Percentiles rank a stretch among this genome's conserved stretches.
These are phyloP conservation scores for Scylla paramamosain DNA, from an alignment of 1,140 invertebrate species.

Conservation along the genomic window DNA sequence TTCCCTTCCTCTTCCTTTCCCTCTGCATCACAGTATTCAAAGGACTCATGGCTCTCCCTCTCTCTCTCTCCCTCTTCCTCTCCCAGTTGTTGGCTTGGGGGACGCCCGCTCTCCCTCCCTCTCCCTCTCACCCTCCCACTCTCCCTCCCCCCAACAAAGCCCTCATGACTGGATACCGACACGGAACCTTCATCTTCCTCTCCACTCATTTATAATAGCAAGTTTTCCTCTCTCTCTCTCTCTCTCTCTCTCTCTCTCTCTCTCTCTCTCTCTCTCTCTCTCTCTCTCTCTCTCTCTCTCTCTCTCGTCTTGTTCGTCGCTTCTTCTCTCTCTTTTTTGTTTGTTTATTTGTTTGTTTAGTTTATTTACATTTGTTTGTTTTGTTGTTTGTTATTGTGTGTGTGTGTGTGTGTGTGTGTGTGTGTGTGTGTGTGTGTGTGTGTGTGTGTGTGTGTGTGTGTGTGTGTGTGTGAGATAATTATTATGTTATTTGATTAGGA, in stretches of 20 bases:
- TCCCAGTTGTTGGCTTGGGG: not conserved
- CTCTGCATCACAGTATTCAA: slow-evolving; percentile 4
- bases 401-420: not conserved
- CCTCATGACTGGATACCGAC: not conserved
- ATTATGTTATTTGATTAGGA: too few relatives aligned
- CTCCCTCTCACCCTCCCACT: not conserved
- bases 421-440: not conserved
- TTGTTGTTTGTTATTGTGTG: not conserved
- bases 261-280: not conserved
- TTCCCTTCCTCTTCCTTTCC: not conserved
- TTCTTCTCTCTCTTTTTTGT: not conserved
- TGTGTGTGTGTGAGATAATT: too few relatives aligned
- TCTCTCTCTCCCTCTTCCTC: not conserved
- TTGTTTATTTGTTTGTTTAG: not conserved
- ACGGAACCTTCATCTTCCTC: not conserved
- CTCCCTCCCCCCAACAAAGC: not conserved
- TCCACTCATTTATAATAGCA: not conserved
- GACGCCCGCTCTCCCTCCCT: not conserved
- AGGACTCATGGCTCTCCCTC: not conserved
- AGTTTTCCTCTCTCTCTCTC: not conserved
- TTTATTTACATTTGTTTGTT: not conserved
- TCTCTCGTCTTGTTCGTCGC: not conserved
- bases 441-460: too few relatives aligned
- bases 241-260: not conserved
- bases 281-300: not conserved